Evolutionary conservation across 2,797 vertebrate species (phyloP).

Genomic region (Sebastolobus altivelis): DNA sequence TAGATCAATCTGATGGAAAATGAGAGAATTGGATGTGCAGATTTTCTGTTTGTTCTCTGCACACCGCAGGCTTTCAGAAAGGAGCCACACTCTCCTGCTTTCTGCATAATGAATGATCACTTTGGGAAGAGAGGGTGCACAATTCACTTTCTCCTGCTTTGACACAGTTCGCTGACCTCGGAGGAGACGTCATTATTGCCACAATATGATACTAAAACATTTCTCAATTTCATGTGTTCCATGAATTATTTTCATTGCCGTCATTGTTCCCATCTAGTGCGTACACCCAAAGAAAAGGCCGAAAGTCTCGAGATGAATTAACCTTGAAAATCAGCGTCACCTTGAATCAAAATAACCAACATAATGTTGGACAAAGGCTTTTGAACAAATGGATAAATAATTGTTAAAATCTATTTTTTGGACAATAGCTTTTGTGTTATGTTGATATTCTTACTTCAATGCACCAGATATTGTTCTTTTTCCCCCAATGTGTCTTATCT

Average conservation of each 20-base stretch:
- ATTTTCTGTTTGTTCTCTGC: conserved; percentile 12
- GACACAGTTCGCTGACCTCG: conserved; percentile 46
- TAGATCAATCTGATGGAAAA: conserved; percentile 44
- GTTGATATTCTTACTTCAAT: neutral
- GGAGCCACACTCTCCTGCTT: conserved; percentile 34
- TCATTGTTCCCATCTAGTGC: neutral
- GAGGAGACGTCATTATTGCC: conserved; percentile 18
- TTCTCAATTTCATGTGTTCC: conserved; percentile 2
- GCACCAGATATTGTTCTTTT: neutral
- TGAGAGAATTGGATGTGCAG: conserved; percentile 27
- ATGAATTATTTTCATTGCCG: neutral
- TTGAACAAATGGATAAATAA: neutral
- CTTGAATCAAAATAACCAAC: neutral
- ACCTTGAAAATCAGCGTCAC: neutral
- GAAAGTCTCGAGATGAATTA: neutral
- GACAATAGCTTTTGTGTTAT: neutral
- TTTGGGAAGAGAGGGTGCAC: conserved; percentile 32
- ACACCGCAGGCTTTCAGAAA: conserved; percentile 27
- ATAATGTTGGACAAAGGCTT: neutral
- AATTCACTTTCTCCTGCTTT: conserved; percentile 52
- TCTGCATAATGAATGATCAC: conserved; percentile 72
- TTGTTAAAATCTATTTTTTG: neutral
- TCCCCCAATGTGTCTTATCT: neutral
- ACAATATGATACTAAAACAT: conserved; percentile 5
- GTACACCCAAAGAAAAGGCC: conserved; percentile 2